Evolutionary conservation across 2,888 invertebrate species (phyloP), one percentile per base, ranked within the genome.

Genomic region (Disparrhopalites patrizii): DNA sequence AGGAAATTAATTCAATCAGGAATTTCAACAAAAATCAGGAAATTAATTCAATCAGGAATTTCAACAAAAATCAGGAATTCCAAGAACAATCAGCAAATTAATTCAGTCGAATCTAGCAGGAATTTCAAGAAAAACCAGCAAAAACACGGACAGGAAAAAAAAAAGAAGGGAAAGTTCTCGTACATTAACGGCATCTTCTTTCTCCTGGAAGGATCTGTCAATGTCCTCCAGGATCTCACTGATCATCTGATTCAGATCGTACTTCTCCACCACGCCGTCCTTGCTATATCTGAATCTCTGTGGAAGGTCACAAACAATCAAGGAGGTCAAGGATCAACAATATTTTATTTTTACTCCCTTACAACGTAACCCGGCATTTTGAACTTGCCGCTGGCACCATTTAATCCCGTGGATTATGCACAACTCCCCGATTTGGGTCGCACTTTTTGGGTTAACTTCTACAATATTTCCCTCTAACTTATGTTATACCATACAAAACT

Each of bases 101-200:
- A n/a, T n/a, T n/a, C n/a, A n/a, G n/a, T n/a, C n/a, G n/a, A n/a
- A n/a, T n/a, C n/a, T n/a, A n/a, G n/a, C n/a, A n/a, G n/a, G n/a
- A n/a, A n/a, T n/a, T n/a, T n/a, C n/a, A n/a, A n/a, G n/a, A n/a
- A n/a, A n/a, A n/a, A n/a, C n/a, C n/a, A n/a, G n/a, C n/a, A n/a
- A n/a, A n/a, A n/a, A n/a, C n/a, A n/a, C n/a, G n/a, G n/a, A n/a
- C n/a, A n/a, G 27, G 28, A 10, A 57, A 18, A 51, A 18, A 57
- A 27, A 60, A n/a, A 38, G n/a, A 27, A 8, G 8, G 10, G n/a
- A 5, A 56, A 8, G 28, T 25, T 15, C 8, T 36, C 36, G 81
- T 82, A 88, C 88, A 82, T 84, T 84, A 65, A 93, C 89, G n/a
- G 93, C 92, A 76, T 91, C 90, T 83, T 91, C 90, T 85, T 93